phyloP scores from a whole-genome alignment of 2,888 invertebrate species.

The Achlya flavicornis region DNA sequence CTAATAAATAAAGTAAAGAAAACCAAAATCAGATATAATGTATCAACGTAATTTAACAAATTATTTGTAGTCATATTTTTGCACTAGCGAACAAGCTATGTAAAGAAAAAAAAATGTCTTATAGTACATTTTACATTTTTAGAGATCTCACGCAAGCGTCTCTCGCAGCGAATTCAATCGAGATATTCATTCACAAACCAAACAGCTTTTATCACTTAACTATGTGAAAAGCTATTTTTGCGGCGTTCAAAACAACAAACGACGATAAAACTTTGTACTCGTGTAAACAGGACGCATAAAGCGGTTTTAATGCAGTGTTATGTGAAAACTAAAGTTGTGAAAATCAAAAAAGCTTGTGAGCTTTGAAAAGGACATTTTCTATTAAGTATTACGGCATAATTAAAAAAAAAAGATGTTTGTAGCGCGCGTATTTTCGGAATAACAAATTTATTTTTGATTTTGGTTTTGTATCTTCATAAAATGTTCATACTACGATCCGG shows the following conservation, averaged over 20 bases:
- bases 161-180: neutral
- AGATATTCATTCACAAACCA: neutral
- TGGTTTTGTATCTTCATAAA: too few species aligned
- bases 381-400: neutral
- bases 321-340: constrained; percentile 3
- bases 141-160: too few species aligned
- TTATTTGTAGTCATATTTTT: too few species aligned
- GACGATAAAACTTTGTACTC: neutral
- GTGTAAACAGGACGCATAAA: constrained; percentile 5
- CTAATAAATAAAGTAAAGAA: too few species aligned
- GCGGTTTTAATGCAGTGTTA: constrained; percentile 5
- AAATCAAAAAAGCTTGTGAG: constrained; percentile 1
- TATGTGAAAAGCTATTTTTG: constrained; percentile 5
- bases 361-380: neutral
- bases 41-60: too few species aligned
- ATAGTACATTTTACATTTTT: too few species aligned
- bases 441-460: too few species aligned
- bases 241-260: constrained; percentile 4
- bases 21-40: too few species aligned
- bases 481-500: too few species aligned
- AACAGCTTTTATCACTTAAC: constrained; percentile 5
- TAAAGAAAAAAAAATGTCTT: too few species aligned
- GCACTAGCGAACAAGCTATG: too few species aligned
- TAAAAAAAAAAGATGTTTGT: neutral
- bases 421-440: too few species aligned